Conservation (phyloP, 1,140 invertebrate species). For the Cryptotermes secundus region DNA sequence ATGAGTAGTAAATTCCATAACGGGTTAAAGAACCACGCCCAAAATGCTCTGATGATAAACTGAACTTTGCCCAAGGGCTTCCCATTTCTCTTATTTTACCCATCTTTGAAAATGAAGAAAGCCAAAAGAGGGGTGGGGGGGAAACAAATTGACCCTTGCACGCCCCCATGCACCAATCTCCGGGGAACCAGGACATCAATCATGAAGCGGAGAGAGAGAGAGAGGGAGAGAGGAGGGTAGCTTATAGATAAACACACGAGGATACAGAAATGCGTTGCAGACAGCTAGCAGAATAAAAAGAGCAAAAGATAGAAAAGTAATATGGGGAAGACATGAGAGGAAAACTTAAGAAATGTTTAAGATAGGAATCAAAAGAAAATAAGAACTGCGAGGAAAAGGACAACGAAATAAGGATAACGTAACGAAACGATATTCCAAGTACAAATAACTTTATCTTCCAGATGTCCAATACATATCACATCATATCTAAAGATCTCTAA, state of each 20-base stretch:
- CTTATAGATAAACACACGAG: background rate
- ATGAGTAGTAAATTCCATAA: constrained; percentile 13
- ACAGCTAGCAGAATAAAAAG: constrained; percentile 4
- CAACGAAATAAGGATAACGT: background rate
- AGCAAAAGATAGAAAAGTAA: background rate
- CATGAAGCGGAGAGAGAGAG: background rate
- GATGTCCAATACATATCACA: background rate
- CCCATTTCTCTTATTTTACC: constrained; percentile 4
- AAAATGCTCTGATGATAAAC: background rate
- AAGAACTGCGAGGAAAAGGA: background rate
- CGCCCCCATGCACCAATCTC: constrained; percentile 9
- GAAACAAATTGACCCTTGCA: background rate
- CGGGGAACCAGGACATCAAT: constrained; percentile 7
- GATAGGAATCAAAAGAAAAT: constrained; percentile 11
- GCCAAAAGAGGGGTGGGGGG: background rate
- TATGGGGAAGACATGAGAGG: background rate
- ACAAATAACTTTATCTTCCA: background rate
- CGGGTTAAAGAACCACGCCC: background rate
- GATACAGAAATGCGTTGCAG: background rate
- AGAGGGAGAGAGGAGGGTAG: too few relatives aligned
- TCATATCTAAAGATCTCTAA: too few relatives aligned
- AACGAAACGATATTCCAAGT: background rate
- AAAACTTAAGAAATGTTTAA: background rate
- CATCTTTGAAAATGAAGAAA: background rate
- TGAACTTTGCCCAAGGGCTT: background rate